Percentiles rank a stretch among this genome's conserved stretches.
These are phyloP conservation scores for Catonia carolina DNA, from an alignment of 2,888 invertebrate genomes.

Conservation along the genomic window DNA sequence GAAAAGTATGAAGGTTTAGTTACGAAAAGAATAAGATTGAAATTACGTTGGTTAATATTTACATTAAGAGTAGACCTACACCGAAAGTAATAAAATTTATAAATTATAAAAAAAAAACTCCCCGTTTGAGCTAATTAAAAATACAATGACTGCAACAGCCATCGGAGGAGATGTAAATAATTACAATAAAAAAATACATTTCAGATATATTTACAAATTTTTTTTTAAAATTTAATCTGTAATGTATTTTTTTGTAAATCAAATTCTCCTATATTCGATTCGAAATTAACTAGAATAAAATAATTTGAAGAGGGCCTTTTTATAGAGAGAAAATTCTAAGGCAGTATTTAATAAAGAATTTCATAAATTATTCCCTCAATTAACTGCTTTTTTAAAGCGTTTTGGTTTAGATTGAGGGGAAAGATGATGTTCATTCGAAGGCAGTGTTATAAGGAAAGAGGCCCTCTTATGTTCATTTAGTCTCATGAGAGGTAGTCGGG, in stretches of 20 bases:
- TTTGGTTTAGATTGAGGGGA: neutral
- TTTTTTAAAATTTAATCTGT: slow-evolving; percentile 17
- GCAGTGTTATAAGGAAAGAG: neutral
- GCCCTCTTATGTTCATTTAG: neutral
- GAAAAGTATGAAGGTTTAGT: slow-evolving; percentile 7
- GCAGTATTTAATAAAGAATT: neutral
- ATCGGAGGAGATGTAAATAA: slow-evolving; percentile 25
- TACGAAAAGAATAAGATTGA: neutral
- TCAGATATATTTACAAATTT: slow-evolving; percentile 15
- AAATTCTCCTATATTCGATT: slow-evolving; percentile 5
- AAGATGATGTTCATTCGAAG: neutral
- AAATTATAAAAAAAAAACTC: slow-evolving; percentile 17
- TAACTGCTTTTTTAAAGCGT: neutral
- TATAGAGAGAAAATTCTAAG: neutral
- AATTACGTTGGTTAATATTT: neutral
- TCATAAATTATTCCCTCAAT: neutral
- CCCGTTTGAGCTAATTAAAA: slow-evolving; percentile 22
- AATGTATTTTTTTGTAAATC: slow-evolving; percentile 20
- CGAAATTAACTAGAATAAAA: neutral
- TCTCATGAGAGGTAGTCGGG: slow-evolving; percentile 60
- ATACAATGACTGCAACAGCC: slow-evolving; percentile 21
- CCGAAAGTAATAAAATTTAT: neutral
- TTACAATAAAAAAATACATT: slow-evolving; percentile 17
- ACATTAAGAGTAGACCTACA: slow-evolving; percentile 2
- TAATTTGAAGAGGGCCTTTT: neutral